Base-by-base conservation (phyloP, 2,797 vertebrate genomes). In the Gobionotothen gibberifrons region DNA sequence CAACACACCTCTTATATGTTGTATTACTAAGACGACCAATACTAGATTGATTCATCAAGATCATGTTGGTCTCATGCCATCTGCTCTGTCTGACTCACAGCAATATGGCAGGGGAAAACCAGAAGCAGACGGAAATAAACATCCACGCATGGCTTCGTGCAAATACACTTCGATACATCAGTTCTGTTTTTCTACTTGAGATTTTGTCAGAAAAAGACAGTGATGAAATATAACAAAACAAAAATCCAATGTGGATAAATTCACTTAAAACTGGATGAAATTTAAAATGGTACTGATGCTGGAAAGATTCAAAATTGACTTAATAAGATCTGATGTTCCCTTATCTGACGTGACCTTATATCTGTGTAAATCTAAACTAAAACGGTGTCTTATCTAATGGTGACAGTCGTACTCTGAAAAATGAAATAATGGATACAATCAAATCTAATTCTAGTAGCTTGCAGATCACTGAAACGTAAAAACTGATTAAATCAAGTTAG, bases 391-490 rank as follows among this genome's bases (percentile, higher is more conserved):
- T 26, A 26, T 26, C 26, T 26, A 26, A 26, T 26, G 26, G 26
- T 26, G 26, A 26, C 26, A 26, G 26, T 26, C 26, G 26, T 26
- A 26, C 26, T 26, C 26, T 5, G 26, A 5, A 26, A 26, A 26
- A 26, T 26, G 26, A 5, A 26, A 26, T 26, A 26, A 26, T 5
- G 26, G 22, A 59, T 52, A 47, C 47, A 78, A 76, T 39, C 26
- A 17, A 74, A 87, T 84, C 74, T 62, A 78, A 87, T 84, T 61
- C 4, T 26, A 26, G 26, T 26, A 26, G 26, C 26, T 26, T 26
- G 26, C 26, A 5, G 26, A 26, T 26, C 26, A 26, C 26, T 26
- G 26, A 26, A 26, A 26, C 26, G 4, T 26, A 26, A 26, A 26
- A 26, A 26, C 26, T 26, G 26, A 26, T 26, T 26, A 26, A 26